Evolutionary conservation across 2,797 vertebrate species (phyloP).

Genomic region (Sebastes goodei): DNA sequence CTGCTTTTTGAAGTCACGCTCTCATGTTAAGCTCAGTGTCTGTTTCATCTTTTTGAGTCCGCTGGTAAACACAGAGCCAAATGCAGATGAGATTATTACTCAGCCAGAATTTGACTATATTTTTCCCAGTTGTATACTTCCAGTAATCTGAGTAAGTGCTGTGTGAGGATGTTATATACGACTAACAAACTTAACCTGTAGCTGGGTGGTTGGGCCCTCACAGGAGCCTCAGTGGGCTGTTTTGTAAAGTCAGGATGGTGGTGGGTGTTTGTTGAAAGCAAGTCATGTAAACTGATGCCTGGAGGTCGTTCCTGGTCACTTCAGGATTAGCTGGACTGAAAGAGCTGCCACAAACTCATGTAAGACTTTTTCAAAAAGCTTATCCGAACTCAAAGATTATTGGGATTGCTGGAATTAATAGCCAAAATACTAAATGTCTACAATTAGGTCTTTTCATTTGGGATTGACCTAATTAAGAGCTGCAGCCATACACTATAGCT

Average conservation of each 20-base stretch:
- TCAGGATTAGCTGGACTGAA: conserved; percentile 51
- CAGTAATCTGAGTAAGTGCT: not conserved
- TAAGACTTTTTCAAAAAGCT: conserved; percentile 19
- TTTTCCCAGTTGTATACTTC: not conserved
- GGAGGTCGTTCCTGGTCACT: conserved; percentile 49
- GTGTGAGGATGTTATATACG: not conserved
- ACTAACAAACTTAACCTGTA: not conserved
- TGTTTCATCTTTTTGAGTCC: conserved; percentile 35
- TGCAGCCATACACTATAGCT: not conserved
- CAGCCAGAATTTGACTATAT: not conserved
- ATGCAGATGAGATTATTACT: not conserved
- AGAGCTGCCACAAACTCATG: conserved; percentile 35
- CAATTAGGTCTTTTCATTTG: not conserved
- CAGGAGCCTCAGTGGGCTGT: conserved; percentile 21
- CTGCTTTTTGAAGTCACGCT: conserved; percentile 54
- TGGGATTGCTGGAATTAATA: not conserved
- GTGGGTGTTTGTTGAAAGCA: conserved; percentile 56
- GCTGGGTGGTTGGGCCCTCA: conserved; percentile 19
- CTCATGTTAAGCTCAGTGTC: conserved; percentile 59
- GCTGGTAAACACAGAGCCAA: conserved; percentile 44
- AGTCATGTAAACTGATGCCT: conserved; percentile 62
- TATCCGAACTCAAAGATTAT: not conserved
- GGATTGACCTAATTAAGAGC: not conserved
- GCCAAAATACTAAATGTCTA: not conserved
- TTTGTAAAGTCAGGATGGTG: conserved; percentile 41